A percentile compares a stretch with the other conserved stretches of the same genome.
These are phyloP conservation scores for Scaptodrosophila latifasciaeformis DNA, from an alignment of 2,888 invertebrate genomes.

Conservation along the genomic window DNA sequence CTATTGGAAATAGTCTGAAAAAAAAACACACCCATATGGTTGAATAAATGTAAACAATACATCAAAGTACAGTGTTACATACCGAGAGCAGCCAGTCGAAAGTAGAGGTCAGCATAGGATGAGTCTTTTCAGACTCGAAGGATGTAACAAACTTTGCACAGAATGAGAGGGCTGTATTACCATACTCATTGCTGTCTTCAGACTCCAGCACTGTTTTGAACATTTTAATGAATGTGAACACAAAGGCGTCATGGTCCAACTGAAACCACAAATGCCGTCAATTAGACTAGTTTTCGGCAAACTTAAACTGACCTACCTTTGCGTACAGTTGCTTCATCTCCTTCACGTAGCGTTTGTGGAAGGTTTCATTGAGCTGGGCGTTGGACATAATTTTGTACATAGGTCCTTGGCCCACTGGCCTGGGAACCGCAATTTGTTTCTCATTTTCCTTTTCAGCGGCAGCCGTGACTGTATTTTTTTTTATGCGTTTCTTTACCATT, in stretches of 20 bases:
- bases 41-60: conserved; percentile 5
- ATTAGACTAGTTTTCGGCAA: too few relatives aligned
- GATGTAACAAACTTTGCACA: conserved; percentile 82
- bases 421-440: conserved; percentile 22
- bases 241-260: conserved; percentile 78
- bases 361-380: conserved; percentile 80
- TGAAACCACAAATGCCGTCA: conserved; percentile 66
- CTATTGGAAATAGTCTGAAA: conserved; percentile 75
- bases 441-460: conserved; percentile 57
- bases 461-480: conserved; percentile 27
- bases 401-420: conserved; percentile 49
- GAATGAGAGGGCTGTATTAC: conserved; percentile 82
- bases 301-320: too few relatives aligned
- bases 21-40: neutral
- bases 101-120: conserved; percentile 63
- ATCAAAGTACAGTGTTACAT: conserved; percentile 26
- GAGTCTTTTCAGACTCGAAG: conserved; percentile 76
- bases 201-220: conserved; percentile 80
- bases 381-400: conserved; percentile 78
- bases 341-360: conserved; percentile 80
- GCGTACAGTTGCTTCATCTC: conserved; percentile 79
- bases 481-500: conserved; percentile 63
- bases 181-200: conserved; percentile 81
- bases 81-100: conserved; percentile 68
- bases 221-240: conserved; percentile 80